Base-by-base conservation (phyloP, 2,888 invertebrate genomes). In the Eupithecia pulchellata region DNA sequence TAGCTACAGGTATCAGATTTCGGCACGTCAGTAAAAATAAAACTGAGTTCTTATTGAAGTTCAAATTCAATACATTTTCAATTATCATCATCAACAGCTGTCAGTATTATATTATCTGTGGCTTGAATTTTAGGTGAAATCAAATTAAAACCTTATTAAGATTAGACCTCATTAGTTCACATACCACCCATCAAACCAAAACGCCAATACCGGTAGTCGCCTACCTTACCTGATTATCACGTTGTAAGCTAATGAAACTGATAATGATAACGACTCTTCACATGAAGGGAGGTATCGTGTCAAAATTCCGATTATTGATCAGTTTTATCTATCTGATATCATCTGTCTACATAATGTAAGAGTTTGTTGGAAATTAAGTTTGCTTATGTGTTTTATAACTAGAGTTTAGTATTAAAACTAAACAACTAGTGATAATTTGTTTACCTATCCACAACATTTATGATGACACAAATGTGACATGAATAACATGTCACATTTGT, bases 211-310 rank as follows among this genome's bases (percentile, higher is more conserved):
- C 30, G 58, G 29, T 32, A 32, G 32, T 32, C 58, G n/a, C 11
- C 29, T 60, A 29, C 52, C 52, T 52, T 60, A 29, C 52, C 52
- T 52, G 52, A 52, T 57, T 36, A 61, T 61, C 61, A 61, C 61
- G 81, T 79, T 84, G 84, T 83, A 78, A 82, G 76, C 75, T 68
- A 32, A 73, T 82, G 39, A 25, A 61, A 61, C 32, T 32, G 61
- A 61, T 61, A 32, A 61, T 34, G 34, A 11, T 13, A 25, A 1
- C 14, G 8, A 13, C 34, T 34, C 25, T 11, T 25, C 20, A 61
- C 32, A 25, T 61, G 25, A 25, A 25, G 61, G 61, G 61, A 32
- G 34, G 34, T 34, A 34, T 32, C 34, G 61, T 42, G 29, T 27
- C 29, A 27, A 63, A 42, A 42, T 27, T 27, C 17, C 14, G 34